Percentiles rank a stretch among this genome's conserved stretches.
phyloP scores from a whole-genome alignment of 2,113 vertebrate species.

The Cyanistes caeruleus region DNA sequence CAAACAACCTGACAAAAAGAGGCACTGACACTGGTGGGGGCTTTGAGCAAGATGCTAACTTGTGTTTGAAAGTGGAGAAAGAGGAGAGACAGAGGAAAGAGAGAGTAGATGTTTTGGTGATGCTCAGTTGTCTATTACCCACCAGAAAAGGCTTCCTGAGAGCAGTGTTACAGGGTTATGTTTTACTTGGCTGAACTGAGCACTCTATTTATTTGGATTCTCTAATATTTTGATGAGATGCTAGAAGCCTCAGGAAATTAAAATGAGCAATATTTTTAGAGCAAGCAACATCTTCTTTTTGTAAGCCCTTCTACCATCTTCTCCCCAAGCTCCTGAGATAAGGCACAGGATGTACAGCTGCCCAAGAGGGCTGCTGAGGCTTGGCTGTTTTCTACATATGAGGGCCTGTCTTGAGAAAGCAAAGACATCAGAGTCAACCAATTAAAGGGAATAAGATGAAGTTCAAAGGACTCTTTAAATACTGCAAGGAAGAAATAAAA shows the following conservation, averaged over 20 bases:
- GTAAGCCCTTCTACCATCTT: neutral
- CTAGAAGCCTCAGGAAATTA: conserved; percentile 7
- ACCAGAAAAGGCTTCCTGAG: neutral
- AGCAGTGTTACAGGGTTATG: neutral
- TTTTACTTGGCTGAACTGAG: conserved; percentile 21
- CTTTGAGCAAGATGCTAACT: neutral
- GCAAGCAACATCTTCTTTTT: neutral
- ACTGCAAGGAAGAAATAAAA: neutral
- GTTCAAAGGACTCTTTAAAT: neutral
- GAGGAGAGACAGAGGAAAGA: neutral
- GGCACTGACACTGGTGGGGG: neutral
- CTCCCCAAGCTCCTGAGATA: neutral
- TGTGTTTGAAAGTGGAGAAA: neutral
- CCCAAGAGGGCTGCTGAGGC: neutral
- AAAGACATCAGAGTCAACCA: neutral
- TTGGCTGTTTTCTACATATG: neutral
- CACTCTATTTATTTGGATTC: neutral
- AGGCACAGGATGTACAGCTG: neutral
- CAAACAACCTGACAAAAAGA: neutral
- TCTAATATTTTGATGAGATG: neutral
- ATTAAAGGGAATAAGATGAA: neutral
- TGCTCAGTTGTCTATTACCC: neutral
- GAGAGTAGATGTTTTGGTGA: neutral
- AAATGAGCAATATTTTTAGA: neutral
- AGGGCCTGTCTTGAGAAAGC: neutral